Base-by-base conservation (phyloP, 2,797 vertebrate genomes). In the Hydrocynus forskahlii region DNA sequence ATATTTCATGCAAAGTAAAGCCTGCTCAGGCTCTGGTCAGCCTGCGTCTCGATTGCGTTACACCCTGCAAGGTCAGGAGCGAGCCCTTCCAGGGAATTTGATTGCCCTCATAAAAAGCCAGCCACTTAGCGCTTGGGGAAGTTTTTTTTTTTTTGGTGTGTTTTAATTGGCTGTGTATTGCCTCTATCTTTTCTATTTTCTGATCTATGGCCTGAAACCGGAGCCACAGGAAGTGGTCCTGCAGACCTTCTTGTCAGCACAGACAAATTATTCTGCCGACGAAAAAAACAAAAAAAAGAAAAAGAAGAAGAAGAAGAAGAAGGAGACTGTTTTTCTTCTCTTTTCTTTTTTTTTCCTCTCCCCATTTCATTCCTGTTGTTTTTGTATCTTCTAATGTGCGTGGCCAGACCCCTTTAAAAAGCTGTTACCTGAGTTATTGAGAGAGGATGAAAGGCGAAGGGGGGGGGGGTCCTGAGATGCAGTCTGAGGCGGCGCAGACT, bases 141-240 rank as follows among this genome's bases (percentile, higher is more conserved):
- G 84, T 64, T 76, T 84, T 81, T 71, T 9, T 35, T 23, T 81
- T n/a, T n/a, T n/a, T n/a, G n/a, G 86, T 5, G 67, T 83, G 87
- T 88, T 86, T 85, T 81, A 83, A 75, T 82, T 83, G 83, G 83
- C 85, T 25, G 25, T 40, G 7, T 55, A 67, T 48, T 75, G 71
- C 66, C 79, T 76, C 52, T 84, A 86, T 86, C 84, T 81, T 79
- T 78, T 80, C 38, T 76, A 71, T 66, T 78, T 86, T 84, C 83
- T 84, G 86, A 87, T 87, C 64, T 87, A 85, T 81, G 73, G 87
- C 80, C 87, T 94, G 93, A 94, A 96, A 96, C 91, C 87, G 84
- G 94, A 96, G 92, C 90, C 89, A 88, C 92, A 95, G 94, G 94
- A 97, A 96, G 92, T 91, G 90, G 94, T 92, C 92, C 95, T 95